These are phyloP conservation scores for Lasioglossum calceatum DNA, from an alignment of 2,888 invertebrate species.

Conservation along the genomic window DNA sequence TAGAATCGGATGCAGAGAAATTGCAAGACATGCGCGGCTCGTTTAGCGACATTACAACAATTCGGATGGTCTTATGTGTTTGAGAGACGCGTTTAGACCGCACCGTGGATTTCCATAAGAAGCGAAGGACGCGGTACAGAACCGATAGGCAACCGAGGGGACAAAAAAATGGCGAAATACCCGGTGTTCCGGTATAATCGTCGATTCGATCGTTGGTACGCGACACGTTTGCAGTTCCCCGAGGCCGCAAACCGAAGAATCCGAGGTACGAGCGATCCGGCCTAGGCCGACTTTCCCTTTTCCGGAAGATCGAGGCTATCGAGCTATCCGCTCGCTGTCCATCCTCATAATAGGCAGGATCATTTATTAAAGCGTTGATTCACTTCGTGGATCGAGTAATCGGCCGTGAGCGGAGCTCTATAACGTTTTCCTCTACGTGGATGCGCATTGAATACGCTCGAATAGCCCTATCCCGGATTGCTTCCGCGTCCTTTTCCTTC, in stretches of 20 bases:
- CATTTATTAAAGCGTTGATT: constrained; percentile 69
- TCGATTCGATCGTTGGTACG: constrained; percentile 51
- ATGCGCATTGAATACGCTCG: constrained; percentile 40
- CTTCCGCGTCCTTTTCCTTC: constrained; percentile 36
- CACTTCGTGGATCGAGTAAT: constrained; percentile 55
- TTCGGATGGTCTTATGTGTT: not conserved
- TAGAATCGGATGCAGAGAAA: not conserved
- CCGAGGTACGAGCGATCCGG: constrained; percentile 47
- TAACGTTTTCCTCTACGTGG: constrained; percentile 45
- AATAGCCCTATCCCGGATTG: constrained; percentile 19
- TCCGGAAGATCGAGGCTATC: constrained; percentile 69
- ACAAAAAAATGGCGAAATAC: constrained; percentile 22
- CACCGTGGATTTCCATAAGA: not conserved
- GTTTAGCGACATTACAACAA: not conserved
- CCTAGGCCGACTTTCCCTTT: constrained; percentile 71
- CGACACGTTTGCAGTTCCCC: constrained; percentile 37
- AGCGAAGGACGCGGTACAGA: not conserved
- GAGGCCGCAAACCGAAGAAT: constrained; percentile 54
- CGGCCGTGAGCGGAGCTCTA: constrained; percentile 58
- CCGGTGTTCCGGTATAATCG: constrained; percentile 52
- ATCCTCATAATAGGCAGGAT: constrained; percentile 63
- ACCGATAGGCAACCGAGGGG: constrained; percentile 5
- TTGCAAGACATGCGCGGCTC: not conserved
- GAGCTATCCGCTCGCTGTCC: constrained; percentile 57
- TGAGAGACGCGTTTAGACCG: not conserved